Conservation (phyloP, 2,888 invertebrate species). For the Noctua pronuba region DNA sequence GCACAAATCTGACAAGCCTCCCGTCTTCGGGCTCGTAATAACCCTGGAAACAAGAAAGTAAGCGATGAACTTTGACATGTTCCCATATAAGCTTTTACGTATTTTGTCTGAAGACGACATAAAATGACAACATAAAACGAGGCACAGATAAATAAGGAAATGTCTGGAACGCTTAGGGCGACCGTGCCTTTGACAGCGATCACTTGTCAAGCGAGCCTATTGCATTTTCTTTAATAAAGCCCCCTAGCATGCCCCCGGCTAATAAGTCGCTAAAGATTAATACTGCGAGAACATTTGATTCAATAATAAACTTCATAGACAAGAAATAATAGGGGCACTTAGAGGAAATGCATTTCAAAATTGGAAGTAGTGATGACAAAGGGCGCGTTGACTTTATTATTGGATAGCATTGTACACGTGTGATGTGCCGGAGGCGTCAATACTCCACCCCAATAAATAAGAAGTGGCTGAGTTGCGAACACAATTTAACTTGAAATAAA, state of each 20-base stretch:
- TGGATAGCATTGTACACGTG: conserved; percentile 76
- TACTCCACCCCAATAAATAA: conserved; percentile 84
- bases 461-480: conserved; percentile 85
- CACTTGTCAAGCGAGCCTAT: conserved; percentile 43
- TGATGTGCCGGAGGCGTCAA: conserved; percentile 78
- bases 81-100: conserved; percentile 56
- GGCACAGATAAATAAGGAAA: conserved; percentile 55
- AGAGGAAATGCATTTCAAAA: conserved; percentile 79
- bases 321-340: conserved; percentile 68
- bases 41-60: conserved; percentile 36
- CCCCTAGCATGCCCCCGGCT: conserved; percentile 36
- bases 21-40: conserved; percentile 30
- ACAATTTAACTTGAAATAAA: conserved; percentile 90
- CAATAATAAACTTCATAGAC: conserved; percentile 66
- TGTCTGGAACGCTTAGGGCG: conserved; percentile 43
- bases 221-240: conserved; percentile 44
- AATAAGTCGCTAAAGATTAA: conserved; percentile 51
- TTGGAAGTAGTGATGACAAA: conserved; percentile 81
- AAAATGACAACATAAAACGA: conserved; percentile 50
- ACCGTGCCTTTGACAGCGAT: conserved; percentile 52
- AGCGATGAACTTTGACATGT: conserved; percentile 55
- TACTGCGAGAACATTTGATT: conserved; percentile 53
- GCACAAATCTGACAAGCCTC: conserved; percentile 37
- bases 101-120: conserved; percentile 51
- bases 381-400: conserved; percentile 81